Evolutionary conservation across 2,888 invertebrate genomes (phyloP).

Genomic region (Chirona hameri): DNA sequence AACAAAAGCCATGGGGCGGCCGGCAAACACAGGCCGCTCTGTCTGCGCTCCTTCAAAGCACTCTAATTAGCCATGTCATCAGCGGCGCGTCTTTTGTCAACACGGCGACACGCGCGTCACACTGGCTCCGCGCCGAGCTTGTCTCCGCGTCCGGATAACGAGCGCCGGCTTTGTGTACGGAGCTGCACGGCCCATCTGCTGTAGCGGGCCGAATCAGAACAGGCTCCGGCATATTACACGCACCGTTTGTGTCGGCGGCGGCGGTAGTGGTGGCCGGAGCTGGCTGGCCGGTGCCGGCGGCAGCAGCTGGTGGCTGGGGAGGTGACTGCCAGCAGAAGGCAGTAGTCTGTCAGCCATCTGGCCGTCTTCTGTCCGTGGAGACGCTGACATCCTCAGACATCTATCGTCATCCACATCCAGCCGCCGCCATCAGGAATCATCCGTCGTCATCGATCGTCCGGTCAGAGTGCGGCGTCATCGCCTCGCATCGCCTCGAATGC

Average conservation of each 20-base stretch:
- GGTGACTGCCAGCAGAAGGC: too few relatives aligned
- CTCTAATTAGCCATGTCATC: conserved; percentile 4
- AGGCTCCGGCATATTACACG: neutral
- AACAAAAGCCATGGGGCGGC: neutral
- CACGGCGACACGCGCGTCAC: neutral
- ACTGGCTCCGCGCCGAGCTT: neutral
- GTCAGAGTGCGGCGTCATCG: too few relatives aligned
- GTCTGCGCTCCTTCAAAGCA: neutral
- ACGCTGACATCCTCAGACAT: too few relatives aligned
- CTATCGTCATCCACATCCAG: too few relatives aligned
- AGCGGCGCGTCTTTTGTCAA: neutral
- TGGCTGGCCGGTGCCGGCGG: neutral
- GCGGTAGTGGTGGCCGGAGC: neutral
- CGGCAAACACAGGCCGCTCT: neutral
- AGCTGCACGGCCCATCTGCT: neutral
- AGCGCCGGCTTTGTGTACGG: neutral
- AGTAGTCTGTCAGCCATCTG: too few relatives aligned
- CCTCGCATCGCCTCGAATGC: too few relatives aligned
- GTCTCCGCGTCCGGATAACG: neutral
- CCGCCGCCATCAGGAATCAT: too few relatives aligned
- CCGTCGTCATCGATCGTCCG: too few relatives aligned
- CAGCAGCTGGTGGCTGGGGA: too few relatives aligned
- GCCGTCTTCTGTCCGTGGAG: too few relatives aligned
- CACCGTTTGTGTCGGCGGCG: neutral
- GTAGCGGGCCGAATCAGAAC: neutral